A percentile compares a stretch with the other conserved stretches of the same genome.
Conservation (phyloP, 2,113 vertebrate species). For the Athene cunicularia region DNA sequence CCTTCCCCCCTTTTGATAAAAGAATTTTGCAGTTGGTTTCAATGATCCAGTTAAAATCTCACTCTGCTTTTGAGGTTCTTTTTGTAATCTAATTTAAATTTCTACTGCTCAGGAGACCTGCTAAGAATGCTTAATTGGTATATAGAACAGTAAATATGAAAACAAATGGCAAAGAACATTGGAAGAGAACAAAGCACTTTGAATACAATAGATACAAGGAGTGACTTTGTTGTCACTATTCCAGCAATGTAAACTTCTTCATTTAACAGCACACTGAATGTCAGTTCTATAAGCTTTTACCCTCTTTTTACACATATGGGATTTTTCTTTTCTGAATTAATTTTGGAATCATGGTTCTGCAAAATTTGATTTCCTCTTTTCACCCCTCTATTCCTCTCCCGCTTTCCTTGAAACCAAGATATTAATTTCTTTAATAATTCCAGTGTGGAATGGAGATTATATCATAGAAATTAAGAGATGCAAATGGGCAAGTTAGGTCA, state of each 20-base stretch:
- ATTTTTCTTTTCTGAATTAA: conserved; percentile 31
- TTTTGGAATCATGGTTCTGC: conserved; percentile 8
- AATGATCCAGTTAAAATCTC: conserved; percentile 72
- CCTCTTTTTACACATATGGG: background rate
- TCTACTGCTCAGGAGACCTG: conserved; percentile 71
- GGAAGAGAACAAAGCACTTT: conserved; percentile 41
- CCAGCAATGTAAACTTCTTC: background rate
- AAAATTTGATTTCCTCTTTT: conserved; percentile 38
- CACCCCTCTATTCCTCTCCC: background rate
- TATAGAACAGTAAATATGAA: conserved; percentile 74
- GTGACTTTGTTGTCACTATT: background rate
- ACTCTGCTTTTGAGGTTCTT: conserved; percentile 65
- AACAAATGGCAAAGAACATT: conserved; percentile 64
- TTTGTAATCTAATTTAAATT: conserved; percentile 75
- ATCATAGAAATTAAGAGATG: conserved; percentile 46
- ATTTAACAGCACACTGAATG: background rate
- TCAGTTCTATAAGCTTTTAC: background rate
- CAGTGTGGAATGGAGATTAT: conserved; percentile 35
- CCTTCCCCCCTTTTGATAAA: conserved; percentile 24
- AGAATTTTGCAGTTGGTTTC: conserved; percentile 64
- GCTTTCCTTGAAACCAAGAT: conserved; percentile 36
- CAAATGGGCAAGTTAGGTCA: conserved; percentile 45
- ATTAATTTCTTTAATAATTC: conserved; percentile 46
- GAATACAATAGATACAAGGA: background rate
- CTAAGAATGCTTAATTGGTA: conserved; percentile 76